phyloP scores from a whole-genome alignment of 2,113 vertebrate genomes.

The Eublepharis macularius region DNA sequence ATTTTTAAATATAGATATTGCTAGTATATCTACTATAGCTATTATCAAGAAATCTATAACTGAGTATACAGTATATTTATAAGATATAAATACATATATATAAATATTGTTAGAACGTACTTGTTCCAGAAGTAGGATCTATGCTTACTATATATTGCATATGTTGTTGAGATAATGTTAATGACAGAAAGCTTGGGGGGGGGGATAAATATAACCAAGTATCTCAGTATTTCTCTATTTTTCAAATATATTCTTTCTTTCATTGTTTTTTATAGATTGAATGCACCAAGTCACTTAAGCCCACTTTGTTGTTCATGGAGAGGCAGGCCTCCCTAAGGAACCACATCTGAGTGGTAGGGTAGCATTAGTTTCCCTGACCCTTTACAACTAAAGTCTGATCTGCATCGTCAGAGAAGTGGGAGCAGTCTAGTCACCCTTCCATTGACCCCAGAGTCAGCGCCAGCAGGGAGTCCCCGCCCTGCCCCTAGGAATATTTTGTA shows the following conservation, averaged over 20 bases:
- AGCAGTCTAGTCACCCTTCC: too few species aligned
- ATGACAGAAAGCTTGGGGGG: constrained; percentile 58
- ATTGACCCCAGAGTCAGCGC: too few species aligned
- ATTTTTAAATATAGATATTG: constrained; percentile 74
- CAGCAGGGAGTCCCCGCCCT: too few species aligned
- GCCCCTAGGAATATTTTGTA: too few species aligned
- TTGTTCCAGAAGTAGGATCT: constrained; percentile 71
- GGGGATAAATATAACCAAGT: constrained; percentile 44
- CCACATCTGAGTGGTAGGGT: background rate
- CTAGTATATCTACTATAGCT: constrained; percentile 72
- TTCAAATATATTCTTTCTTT: constrained; percentile 65
- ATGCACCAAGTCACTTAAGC: background rate
- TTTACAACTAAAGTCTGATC: background rate
- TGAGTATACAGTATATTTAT: constrained; percentile 78
- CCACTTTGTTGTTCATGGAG: background rate
- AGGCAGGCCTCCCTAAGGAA: background rate
- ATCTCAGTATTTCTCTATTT: constrained; percentile 56
- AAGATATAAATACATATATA: constrained; percentile 53
- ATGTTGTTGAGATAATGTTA: constrained; percentile 68
- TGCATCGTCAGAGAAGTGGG: background rate
- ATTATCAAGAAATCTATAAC: constrained; percentile 74
- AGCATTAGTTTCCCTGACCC: background rate
- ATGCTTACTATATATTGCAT: constrained; percentile 69
- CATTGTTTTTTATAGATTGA: constrained; percentile 49
- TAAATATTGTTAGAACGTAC: constrained; percentile 75